Conservation (phyloP, 2,888 invertebrate genomes). For the Chelonus formosanus region DNA sequence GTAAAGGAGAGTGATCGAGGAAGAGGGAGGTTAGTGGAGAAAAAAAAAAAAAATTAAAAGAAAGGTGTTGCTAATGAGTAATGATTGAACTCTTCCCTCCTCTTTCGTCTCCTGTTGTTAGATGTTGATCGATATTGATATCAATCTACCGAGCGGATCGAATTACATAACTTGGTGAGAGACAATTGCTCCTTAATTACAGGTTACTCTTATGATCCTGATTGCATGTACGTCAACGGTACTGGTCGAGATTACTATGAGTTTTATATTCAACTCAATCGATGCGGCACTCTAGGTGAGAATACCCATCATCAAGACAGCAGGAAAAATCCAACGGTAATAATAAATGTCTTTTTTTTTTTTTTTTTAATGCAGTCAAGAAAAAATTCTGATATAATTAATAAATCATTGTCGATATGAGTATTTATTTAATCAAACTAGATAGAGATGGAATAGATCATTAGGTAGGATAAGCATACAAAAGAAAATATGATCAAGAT, state of each 20-base stretch:
- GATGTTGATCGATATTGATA: conserved; percentile 24
- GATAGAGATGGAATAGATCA: no score
- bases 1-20: background rate
- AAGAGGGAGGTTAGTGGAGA: conserved; percentile 6
- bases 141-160: conserved; percentile 18
- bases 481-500: no score
- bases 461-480: no score
- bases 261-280: conserved; percentile 90
- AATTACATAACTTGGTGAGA: conserved; percentile 15
- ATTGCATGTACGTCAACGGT: conserved; percentile 95
- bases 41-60: background rate
- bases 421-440: no score
- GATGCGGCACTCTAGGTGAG: conserved; percentile 90
- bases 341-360: background rate
- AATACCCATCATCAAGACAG: conserved; percentile 87
- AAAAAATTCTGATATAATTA: no score
- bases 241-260: conserved; percentile 91
- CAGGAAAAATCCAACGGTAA: conserved; percentile 85
- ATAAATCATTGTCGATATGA: no score
- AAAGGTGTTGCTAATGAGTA: conserved; percentile 7
- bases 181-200: conserved; percentile 51
- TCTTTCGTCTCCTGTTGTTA: background rate
- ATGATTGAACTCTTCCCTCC: background rate
- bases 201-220: conserved; percentile 93
- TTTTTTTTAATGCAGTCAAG: no score